Percentiles rank a stretch among this genome's conserved stretches.
Conservation (phyloP, 2,113 vertebrate species). For the Puntigrus tetrazona region DNA sequence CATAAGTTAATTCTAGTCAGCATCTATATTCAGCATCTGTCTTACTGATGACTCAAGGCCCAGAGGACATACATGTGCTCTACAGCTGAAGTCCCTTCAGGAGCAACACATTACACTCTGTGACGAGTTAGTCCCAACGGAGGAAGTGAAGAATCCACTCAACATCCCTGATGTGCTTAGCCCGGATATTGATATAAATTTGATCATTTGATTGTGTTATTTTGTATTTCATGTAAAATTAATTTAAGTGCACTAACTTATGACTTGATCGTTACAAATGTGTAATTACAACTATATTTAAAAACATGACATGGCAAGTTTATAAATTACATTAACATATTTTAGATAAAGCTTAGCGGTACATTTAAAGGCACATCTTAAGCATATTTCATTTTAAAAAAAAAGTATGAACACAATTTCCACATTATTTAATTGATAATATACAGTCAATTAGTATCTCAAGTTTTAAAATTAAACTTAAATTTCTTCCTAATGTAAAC, state of each 20-base stretch:
- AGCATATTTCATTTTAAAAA: too few species aligned
- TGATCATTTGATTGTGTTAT: neutral
- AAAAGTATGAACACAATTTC: too few species aligned
- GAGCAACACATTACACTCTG: neutral
- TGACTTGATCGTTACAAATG: neutral
- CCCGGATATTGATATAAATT: neutral
- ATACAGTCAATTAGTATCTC: too few species aligned
- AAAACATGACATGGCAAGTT: too few species aligned
- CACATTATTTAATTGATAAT: too few species aligned
- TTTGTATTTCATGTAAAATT: neutral
- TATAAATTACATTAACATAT: too few species aligned
- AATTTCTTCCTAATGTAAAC: too few species aligned
- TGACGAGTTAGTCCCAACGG: neutral
- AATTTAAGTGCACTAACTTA: neutral
- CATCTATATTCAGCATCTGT: neutral
- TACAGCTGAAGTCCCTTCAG: constrained; percentile 17
- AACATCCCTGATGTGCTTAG: neutral
- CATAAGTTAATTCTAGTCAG: neutral
- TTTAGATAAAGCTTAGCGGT: too few species aligned
- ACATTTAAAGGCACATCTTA: too few species aligned
- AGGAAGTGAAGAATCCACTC: neutral
- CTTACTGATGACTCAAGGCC: neutral
- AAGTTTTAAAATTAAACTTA: too few species aligned
- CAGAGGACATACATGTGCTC: neutral
- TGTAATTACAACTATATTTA: neutral